Conservation (phyloP, 2,797 vertebrate genomes). For the Ciconia nigra region DNA sequence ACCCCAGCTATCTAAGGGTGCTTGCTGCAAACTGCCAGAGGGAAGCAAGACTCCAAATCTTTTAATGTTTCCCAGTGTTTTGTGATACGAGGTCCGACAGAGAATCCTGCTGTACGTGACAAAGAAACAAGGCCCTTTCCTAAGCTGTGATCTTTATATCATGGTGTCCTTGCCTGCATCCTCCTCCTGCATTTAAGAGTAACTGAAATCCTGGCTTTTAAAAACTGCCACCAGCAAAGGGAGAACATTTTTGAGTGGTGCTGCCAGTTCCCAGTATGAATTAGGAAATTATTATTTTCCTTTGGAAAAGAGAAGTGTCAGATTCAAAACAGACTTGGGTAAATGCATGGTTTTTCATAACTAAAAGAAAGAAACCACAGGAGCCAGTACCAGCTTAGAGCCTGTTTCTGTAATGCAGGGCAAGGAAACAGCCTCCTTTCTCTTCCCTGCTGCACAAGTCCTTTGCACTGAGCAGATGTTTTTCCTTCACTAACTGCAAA, state of each 20-base stretch:
- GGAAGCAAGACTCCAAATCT: background rate
- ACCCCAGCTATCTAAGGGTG: background rate
- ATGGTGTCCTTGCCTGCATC: background rate
- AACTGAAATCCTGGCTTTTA: background rate
- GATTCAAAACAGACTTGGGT: background rate
- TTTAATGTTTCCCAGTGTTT: background rate
- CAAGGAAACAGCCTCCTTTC: background rate
- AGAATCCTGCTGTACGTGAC: background rate
- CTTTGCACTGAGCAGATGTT: background rate
- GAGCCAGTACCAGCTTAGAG: background rate
- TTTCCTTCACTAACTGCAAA: background rate
- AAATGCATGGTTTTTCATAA: background rate
- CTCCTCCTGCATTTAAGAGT: background rate
- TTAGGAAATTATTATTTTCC: background rate
- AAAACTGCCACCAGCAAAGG: background rate
- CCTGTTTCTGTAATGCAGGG: background rate
- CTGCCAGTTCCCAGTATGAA: background rate
- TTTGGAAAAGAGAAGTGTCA: background rate
- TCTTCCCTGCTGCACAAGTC: background rate
- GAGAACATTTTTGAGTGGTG: background rate
- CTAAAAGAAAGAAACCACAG: background rate
- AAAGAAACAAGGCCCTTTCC: background rate
- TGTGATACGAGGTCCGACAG: background rate
- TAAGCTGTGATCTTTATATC: background rate
- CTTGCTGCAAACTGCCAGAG: background rate